Evolutionary conservation across 2,113 vertebrate species (phyloP).

Genomic region (pig (Sus scrofa)): T2T-Sscrofa CM000820.6:7679501-7680000

Average conservation of each 20-base stretch:
- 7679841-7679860: slow-evolving; percentile 97
- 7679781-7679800: slow-evolving; percentile 94
- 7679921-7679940: slow-evolving; percentile 90
- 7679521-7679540: slow-evolving; percentile 78
- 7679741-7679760: slow-evolving; percentile 97
- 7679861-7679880: slow-evolving; percentile 97
- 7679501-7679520: slow-evolving; percentile 64
- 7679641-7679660: slow-evolving; percentile 92
- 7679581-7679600: slow-evolving; percentile 95
- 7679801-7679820: slow-evolving; percentile 98
- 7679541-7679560: slow-evolving; percentile 88
- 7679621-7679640: slow-evolving; percentile 93
- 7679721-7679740: slow-evolving; percentile 94
- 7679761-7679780: slow-evolving; percentile 94
- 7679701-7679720: slow-evolving; percentile 96
- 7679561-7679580: slow-evolving; percentile 95
- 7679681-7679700: slow-evolving; percentile 96
- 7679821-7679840: slow-evolving; percentile 98
- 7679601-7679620: slow-evolving; percentile 94
- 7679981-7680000: slow-evolving; percentile 95
- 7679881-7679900: slow-evolving; percentile 93
- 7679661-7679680: slow-evolving; percentile 96
- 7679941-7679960: slow-evolving; percentile 90
- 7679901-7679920: slow-evolving; percentile 93
- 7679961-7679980: slow-evolving; percentile 91